Percentiles rank a stretch among this genome's conserved stretches.
Evolutionary conservation across 2,888 invertebrate genomes (phyloP).

Genomic region (Drosophila fungiperda): DNA sequence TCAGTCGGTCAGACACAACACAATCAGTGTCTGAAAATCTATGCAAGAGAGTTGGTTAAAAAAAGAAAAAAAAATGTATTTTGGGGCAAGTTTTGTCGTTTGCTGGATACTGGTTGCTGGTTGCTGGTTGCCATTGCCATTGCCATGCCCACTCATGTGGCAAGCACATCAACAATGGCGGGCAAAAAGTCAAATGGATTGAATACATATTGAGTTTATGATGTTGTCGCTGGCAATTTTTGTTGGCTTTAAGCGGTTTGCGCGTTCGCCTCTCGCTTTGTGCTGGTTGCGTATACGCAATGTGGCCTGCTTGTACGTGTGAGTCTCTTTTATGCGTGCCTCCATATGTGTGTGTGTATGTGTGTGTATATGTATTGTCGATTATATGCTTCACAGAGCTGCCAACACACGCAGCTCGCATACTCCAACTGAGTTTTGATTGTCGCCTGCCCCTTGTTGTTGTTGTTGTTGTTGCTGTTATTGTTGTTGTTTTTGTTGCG

Average conservation of each 20-base stretch:
- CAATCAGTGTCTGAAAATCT: constrained; percentile 71
- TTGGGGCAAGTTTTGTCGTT: constrained; percentile 32
- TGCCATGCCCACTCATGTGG: constrained; percentile 52
- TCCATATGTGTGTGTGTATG: constrained; percentile 8
- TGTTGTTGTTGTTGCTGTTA: constrained; percentile 7
- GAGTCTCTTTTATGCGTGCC: constrained; percentile 3
- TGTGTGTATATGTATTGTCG: constrained; percentile 58
- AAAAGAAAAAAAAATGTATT: constrained; percentile 7
- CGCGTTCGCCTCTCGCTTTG: constrained; percentile 56
- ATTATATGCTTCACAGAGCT: constrained; percentile 75
- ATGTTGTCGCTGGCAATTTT: constrained; percentile 78
- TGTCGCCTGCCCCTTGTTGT: constrained; percentile 28
- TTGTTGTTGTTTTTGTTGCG: constrained; percentile 22
- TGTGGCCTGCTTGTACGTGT: constrained; percentile 36
- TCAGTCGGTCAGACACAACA: constrained; percentile 64
- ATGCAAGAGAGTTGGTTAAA: constrained; percentile 24
- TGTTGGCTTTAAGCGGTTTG: constrained; percentile 77
- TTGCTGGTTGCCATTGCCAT: constrained; percentile 15
- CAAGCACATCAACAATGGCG: constrained; percentile 49
- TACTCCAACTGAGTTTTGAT: constrained; percentile 53
- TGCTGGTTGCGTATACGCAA: constrained; percentile 71
- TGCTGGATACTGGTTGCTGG: constrained; percentile 14
- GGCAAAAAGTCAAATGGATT: constrained; percentile 78
- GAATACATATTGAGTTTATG: constrained; percentile 75
- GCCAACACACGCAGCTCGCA: constrained; percentile 59